phyloP scores from a whole-genome alignment of 1,140 invertebrate genomes.

The Mycetomoellerius zeteki region DNA sequence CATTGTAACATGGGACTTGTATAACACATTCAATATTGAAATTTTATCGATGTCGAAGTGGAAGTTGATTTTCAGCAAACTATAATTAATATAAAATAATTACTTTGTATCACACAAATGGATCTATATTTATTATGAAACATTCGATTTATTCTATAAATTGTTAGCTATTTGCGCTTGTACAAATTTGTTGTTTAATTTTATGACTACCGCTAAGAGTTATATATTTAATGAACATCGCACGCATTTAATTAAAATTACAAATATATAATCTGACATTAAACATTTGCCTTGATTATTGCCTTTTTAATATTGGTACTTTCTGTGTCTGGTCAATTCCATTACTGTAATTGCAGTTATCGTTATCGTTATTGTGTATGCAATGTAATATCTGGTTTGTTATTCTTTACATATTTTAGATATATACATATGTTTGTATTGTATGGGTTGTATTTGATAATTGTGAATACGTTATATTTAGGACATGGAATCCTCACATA shows the following conservation, averaged over 20 bases:
- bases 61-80: background rate
- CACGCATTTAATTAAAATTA: background rate
- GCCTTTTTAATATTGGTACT: background rate
- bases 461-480: background rate
- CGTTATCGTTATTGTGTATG: background rate
- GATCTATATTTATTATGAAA: background rate
- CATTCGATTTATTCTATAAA: background rate
- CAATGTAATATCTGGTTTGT: background rate
- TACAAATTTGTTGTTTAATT: slow-evolving; percentile 10
- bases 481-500: slow-evolving; percentile 4
- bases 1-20: background rate
- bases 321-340: background rate
- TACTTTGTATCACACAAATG: background rate
- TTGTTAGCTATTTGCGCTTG: background rate
- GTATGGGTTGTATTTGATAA: background rate
- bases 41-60: background rate
- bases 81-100: background rate
- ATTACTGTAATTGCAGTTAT: background rate
- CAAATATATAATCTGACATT: slow-evolving; percentile 14
- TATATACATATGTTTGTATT: background rate
- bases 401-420: background rate
- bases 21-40: background rate
- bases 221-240: background rate
- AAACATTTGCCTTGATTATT: background rate
- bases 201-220: background rate